phyloP scores from a whole-genome alignment of 2,888 invertebrate species.

The Drosophila fungiperda region DNA sequence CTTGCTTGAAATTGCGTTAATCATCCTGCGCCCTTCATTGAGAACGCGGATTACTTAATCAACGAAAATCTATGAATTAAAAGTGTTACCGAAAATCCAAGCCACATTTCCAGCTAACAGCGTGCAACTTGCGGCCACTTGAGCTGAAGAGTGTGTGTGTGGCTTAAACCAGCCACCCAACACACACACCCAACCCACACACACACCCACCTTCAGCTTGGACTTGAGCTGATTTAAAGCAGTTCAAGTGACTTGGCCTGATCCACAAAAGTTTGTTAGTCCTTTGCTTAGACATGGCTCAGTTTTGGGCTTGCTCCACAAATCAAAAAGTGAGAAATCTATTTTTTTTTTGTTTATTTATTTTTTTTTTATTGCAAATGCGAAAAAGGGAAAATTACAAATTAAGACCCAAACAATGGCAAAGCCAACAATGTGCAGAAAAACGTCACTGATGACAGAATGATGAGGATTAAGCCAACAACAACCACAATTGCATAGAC shows the following conservation, averaged over 20 bases:
- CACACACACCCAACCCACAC: conserved; percentile 35
- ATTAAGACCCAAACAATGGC: conserved; percentile 74
- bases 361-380: conserved; percentile 50
- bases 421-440: conserved; percentile 75
- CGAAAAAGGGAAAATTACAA: conserved; percentile 64
- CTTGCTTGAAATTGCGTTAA: conserved; percentile 81
- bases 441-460: conserved; percentile 84
- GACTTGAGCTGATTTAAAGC: conserved; percentile 32
- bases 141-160: conserved; percentile 48
- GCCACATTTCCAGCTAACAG: conserved; percentile 42
- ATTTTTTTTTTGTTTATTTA: conserved; percentile 2
- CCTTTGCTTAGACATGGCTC: conserved; percentile 13
- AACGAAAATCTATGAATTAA: conserved; percentile 76
- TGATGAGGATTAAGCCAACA: conserved; percentile 84
- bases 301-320: conserved; percentile 32
- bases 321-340: conserved; percentile 66
- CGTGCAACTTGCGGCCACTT: conserved; percentile 31
- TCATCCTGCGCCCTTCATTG: conserved; percentile 64
- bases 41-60: conserved; percentile 74
- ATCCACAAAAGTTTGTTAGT: conserved; percentile 39
- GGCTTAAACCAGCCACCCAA: conserved; percentile 51
- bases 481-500: conserved; percentile 57
- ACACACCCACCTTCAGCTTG: conserved; percentile 2
- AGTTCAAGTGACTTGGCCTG: conserved; percentile 37
- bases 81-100: conserved; percentile 64